Conservation (phyloP, 1,140 invertebrate genomes). For the Lepidurus arcticus region DNA sequence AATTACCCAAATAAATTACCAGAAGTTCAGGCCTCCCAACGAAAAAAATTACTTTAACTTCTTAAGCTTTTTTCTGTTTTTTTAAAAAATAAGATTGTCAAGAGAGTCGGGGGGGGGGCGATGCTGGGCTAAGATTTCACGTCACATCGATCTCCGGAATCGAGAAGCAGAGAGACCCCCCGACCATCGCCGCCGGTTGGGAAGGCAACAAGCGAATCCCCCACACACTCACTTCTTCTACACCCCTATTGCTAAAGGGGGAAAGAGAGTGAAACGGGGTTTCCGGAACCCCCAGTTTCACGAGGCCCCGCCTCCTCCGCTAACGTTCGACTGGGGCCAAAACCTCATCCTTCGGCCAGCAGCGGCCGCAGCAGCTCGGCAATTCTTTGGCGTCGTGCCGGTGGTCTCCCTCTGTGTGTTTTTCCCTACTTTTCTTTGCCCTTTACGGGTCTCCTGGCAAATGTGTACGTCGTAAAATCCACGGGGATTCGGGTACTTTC, state of each 20-base stretch:
- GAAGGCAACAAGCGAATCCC: constrained; percentile 12
- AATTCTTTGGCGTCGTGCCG: constrained; percentile 10
- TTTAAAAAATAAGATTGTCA: background rate
- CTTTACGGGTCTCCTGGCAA: background rate
- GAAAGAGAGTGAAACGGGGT: background rate
- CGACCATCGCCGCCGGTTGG: background rate
- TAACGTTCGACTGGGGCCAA: background rate
- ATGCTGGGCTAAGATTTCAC: constrained; percentile 3
- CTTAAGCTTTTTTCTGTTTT: background rate
- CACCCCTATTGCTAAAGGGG: background rate
- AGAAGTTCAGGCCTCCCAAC: too few species aligned
- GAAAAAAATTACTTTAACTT: too few species aligned
- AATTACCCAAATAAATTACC: too few species aligned
- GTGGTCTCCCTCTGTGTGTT: background rate
- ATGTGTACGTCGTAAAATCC: constrained; percentile 15
- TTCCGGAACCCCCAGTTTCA: background rate
- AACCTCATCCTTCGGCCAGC: background rate
- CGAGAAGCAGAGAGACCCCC: background rate
- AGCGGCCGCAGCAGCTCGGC: background rate
- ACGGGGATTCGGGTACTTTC: constrained; percentile 3
- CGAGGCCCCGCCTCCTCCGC: background rate
- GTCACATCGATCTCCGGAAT: background rate
- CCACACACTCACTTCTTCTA: background rate
- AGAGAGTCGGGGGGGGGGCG: background rate
- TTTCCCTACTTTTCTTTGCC: background rate